Evolutionary conservation across 2,888 invertebrate species (phyloP).

Genomic region (Conistra vaccinii): DNA sequence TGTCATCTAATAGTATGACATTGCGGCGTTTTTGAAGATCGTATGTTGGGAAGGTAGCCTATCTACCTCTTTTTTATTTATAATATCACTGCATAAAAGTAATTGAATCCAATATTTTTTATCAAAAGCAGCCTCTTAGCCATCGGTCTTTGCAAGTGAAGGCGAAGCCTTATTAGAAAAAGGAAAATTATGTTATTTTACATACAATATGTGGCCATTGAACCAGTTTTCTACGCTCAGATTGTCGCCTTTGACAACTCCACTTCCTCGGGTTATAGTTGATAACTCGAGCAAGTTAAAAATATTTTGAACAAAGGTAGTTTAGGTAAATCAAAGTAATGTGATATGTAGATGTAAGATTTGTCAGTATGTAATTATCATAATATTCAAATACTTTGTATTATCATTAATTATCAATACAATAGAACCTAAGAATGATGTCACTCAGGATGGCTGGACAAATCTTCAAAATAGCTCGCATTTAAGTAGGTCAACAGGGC

Average conservation of each 20-base stretch:
- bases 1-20: not conserved
- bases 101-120: not conserved
- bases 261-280: no score
- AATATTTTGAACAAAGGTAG: constrained; percentile 9
- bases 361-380: constrained; percentile 1
- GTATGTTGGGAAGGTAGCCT: no score
- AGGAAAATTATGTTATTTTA: not conserved
- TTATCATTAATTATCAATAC: constrained; percentile 10
- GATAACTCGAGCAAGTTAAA: not conserved
- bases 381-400: not conserved
- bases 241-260: not conserved
- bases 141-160: not conserved
- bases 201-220: not conserved
- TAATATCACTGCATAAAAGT: not conserved
- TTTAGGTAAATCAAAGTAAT: constrained; percentile 16
- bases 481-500: no score
- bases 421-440: not conserved
- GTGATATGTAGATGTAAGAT: constrained; percentile 47
- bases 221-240: not conserved
- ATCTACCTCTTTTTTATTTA: not conserved
- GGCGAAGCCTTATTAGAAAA: not conserved
- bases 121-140: no score
- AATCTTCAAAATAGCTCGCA: no score
- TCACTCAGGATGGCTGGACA: no score
- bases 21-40: no score